Conservation (phyloP, 2,797 vertebrate species). For the Propithecus deckenii region DNA sequence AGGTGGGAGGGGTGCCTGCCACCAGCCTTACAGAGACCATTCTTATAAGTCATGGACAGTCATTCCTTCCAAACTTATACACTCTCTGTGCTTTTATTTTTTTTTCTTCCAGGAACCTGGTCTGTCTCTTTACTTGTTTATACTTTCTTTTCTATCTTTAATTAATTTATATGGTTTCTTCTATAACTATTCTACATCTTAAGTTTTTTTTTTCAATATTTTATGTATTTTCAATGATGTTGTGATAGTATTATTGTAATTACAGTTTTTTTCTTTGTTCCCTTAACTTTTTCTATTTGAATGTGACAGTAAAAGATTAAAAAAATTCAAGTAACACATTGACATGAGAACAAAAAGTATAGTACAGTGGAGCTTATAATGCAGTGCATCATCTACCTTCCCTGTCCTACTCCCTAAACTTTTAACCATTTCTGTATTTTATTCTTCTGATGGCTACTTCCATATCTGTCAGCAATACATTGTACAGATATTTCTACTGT, state of each 20-base stretch:
- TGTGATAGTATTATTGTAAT: neutral
- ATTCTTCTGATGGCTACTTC: neutral
- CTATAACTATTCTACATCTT: neutral
- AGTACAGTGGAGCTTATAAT: neutral
- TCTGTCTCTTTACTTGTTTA: neutral
- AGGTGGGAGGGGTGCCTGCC: no score
- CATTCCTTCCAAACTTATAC: neutral
- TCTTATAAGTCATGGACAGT: neutral
- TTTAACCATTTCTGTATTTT: neutral
- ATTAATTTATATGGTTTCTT: neutral
- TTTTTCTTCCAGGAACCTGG: neutral
- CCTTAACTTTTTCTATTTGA: neutral
- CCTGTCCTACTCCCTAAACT: neutral
- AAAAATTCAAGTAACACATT: neutral
- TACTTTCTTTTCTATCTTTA: slow-evolving; percentile 9
- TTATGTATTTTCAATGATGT: neutral
- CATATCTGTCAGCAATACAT: neutral
- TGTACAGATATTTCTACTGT: neutral
- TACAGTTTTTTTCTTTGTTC: neutral
- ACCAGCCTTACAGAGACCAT: no score
- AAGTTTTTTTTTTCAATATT: neutral
- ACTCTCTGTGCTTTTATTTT: neutral
- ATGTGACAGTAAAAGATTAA: neutral
- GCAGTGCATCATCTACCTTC: neutral
- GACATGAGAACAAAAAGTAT: neutral